Percentiles rank a stretch among this genome's conserved stretches.
Evolutionary conservation across 2,888 invertebrate genomes (phyloP).

Genomic region (Ornithoptera alexandrae): DNA sequence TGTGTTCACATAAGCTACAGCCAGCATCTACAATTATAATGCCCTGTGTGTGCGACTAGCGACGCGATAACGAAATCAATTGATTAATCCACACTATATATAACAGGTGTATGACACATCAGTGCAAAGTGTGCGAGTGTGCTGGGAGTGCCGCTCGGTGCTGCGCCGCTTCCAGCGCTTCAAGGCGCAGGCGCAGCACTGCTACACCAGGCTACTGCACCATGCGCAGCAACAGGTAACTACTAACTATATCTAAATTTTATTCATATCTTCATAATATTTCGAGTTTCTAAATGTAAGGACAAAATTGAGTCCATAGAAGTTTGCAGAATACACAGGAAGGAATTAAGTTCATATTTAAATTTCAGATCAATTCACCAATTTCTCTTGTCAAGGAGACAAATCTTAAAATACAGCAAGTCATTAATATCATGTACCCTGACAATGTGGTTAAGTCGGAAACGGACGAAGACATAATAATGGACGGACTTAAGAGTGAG

Average conservation of each 20-base stretch:
- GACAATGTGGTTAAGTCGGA: slow-evolving; percentile 32
- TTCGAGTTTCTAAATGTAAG: too few species aligned
- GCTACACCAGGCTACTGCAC: slow-evolving; percentile 45
- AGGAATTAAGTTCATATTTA: background rate
- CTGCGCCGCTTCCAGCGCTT: slow-evolving; percentile 49
- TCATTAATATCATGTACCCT: slow-evolving; percentile 29
- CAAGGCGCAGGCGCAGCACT: slow-evolving; percentile 47
- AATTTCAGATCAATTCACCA: slow-evolving; percentile 29
- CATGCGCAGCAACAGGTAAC: slow-evolving; percentile 34
- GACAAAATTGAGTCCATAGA: too few species aligned
- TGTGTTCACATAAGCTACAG: too few species aligned
- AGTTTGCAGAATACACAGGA: background rate
- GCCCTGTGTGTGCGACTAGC: too few species aligned
- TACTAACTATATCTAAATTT: too few species aligned
- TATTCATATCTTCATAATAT: too few species aligned
- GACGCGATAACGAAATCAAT: too few species aligned
- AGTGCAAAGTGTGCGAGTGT: slow-evolving; percentile 44
- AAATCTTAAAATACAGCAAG: slow-evolving; percentile 27
- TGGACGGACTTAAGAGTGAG: slow-evolving; percentile 39
- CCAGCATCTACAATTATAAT: too few species aligned
- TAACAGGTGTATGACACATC: slow-evolving; percentile 44
- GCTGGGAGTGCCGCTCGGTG: slow-evolving; percentile 62
- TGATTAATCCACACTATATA: too few species aligned
- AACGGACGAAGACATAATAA: slow-evolving; percentile 23
- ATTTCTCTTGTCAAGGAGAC: slow-evolving; percentile 26